Evolutionary conservation across 1,140 invertebrate genomes (phyloP).

Genomic region (Drosophila trapezifrons): DNA sequence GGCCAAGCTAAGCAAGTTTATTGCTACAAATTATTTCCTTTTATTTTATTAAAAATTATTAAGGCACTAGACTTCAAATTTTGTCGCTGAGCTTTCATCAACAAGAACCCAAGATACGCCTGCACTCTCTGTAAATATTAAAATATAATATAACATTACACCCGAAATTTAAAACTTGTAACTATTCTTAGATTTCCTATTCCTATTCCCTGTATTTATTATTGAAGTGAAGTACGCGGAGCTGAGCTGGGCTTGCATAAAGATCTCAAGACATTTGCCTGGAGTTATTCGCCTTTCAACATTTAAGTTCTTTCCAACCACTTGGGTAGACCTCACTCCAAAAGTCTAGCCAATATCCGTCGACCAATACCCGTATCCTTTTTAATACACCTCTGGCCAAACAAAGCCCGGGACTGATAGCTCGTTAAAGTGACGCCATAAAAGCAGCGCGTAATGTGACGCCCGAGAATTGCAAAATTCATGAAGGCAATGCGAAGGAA

Average conservation of each 20-base stretch:
- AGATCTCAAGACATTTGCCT: not conserved
- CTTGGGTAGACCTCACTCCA: not conserved
- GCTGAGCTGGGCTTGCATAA: constrained; percentile 86
- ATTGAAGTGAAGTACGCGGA: not conserved
- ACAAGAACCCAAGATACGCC: not conserved
- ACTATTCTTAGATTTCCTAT: no score
- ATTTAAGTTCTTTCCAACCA: not conserved
- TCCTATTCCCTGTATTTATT: no score
- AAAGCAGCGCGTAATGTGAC: constrained; percentile 56
- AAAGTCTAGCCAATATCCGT: constrained; percentile 84
- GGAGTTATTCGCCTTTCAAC: not conserved
- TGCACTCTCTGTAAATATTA: no score
- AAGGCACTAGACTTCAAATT: no score
- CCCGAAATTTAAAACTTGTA: no score
- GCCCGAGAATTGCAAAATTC: constrained; percentile 64
- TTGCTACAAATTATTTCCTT: not conserved
- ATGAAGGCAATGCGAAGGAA: constrained; percentile 52
- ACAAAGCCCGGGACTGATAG: constrained; percentile 54
- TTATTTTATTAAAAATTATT: not conserved
- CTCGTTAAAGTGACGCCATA: constrained; percentile 66
- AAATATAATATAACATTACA: no score
- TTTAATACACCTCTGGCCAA: constrained; percentile 48
- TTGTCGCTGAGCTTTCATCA: not conserved
- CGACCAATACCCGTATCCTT: constrained; percentile 88
- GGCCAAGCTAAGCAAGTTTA: no score